Evolutionary conservation across 2,797 vertebrate species (phyloP).

Genomic region (Discoglossus pictus): DNA sequence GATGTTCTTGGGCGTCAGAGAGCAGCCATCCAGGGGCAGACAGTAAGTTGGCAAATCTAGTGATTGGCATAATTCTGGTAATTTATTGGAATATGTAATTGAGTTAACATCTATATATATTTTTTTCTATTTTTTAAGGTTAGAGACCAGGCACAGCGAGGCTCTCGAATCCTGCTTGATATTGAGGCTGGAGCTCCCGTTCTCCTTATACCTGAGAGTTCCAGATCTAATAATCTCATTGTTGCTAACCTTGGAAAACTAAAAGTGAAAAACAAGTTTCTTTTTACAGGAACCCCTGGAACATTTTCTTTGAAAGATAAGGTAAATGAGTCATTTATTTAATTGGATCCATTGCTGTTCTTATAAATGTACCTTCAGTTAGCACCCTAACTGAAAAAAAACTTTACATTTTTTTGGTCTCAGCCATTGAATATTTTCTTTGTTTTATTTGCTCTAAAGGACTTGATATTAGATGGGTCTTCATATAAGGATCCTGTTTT

Average conservation of each 20-base stretch:
- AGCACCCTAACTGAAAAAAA: not conserved
- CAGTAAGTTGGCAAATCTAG: slow-evolving; percentile 69
- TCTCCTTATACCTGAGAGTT: slow-evolving; percentile 93
- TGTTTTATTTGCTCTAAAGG: slow-evolving; percentile 77
- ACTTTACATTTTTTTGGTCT: not conserved
- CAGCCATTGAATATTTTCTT: slow-evolving; percentile 52
- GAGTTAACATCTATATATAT: too few species aligned
- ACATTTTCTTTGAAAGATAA: slow-evolving; percentile 91
- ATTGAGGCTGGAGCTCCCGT: slow-evolving; percentile 94
- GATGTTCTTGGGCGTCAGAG: slow-evolving; percentile 92
- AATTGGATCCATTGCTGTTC: not conserved
- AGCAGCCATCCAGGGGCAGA: slow-evolving; percentile 92
- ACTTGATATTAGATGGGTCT: slow-evolving; percentile 84
- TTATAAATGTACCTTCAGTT: not conserved
- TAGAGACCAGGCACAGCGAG: slow-evolving; percentile 85
- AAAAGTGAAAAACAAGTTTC: slow-evolving; percentile 87
- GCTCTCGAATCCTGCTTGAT: slow-evolving; percentile 86
- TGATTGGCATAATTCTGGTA: not conserved
- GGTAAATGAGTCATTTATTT: slow-evolving; percentile 71
- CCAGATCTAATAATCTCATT: slow-evolving; percentile 84
- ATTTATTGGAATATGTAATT: too few species aligned
- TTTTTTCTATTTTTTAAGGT: slow-evolving; percentile 69
- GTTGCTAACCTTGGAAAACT: slow-evolving; percentile 95
- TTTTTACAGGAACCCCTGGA: slow-evolving; percentile 79
- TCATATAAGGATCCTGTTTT: slow-evolving; percentile 80